These are phyloP conservation scores for Stegostoma tigrinum DNA, from an alignment of 2,113 vertebrate species.

Conservation along the genomic window DNA sequence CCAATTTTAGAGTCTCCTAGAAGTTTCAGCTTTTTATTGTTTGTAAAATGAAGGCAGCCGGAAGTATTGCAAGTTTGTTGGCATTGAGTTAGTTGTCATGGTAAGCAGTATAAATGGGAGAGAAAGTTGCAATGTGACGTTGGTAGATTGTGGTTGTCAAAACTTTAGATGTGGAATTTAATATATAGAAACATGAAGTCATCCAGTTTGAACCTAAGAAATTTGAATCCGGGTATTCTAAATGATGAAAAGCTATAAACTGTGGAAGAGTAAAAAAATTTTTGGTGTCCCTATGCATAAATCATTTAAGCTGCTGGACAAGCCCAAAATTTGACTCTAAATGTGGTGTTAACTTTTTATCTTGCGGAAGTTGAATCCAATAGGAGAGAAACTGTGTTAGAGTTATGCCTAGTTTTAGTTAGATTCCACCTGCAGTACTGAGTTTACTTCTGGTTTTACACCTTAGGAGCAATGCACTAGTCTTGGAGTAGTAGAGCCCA, in stretches of 20 bases:
- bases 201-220: neutral
- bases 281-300: neutral
- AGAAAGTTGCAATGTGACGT: neutral
- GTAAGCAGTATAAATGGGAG: neutral
- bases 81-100: neutral
- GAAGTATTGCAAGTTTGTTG: neutral
- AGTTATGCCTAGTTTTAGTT: neutral
- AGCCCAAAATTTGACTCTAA: neutral
- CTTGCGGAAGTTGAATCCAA: neutral
- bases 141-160: neutral
- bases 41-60: neutral
- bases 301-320: neutral
- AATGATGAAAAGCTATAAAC: neutral
- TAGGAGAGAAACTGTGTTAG: neutral
- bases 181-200: neutral
- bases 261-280: neutral
- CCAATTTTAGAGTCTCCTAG: neutral
- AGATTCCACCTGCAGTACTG: neutral
- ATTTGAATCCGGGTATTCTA: neutral
- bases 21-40: neutral
- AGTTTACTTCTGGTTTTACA: neutral
- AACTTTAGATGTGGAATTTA: neutral
- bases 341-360: neutral
- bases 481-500: neutral
- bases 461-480: neutral